Evolutionary conservation across 2,888 invertebrate species (phyloP), one percentile per base, ranked within the genome.

Genomic region (Scelioninae gen. 2): DNA sequence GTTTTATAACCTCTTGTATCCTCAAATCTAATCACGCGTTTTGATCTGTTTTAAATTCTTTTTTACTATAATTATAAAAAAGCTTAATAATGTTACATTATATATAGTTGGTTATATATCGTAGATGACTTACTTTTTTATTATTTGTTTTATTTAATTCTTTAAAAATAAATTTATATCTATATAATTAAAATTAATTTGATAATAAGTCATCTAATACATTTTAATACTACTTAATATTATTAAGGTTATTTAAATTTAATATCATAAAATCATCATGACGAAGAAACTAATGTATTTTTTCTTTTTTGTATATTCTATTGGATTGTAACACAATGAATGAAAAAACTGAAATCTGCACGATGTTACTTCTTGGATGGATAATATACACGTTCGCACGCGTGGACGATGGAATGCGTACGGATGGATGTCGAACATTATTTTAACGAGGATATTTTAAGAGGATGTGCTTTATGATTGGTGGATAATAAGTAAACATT

Each of bases 271-370:
- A 25, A 50, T 53, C n/a, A 31, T 39, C 11, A 46, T 50, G 9
- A 55, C 48, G 74, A 77, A 76, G 77, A 77, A 77, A 86, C 86
- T 86, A 86, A 86, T 86, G 85, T 85, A 84, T 86, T 86, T 86
- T 86, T 86, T 86, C 86, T 86, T 85, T 86, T 86, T 86, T 86
- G 86, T 86, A 85, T 86, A 85, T 86, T 84, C 86, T 85, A 86
- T 85, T 84, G 86, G 86, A 86, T 86, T 86, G 81, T 86, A 84
- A 84, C 86, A 82, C 85, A 85, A 86, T 86, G 85, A 86, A 85
- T 85, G 85, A 86, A 85, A 71, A 86, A 84, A 84, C 85, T 86
- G 84, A 86, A 85, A 85, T 82, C 85, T 81, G 83, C 85, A 85
- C 85, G 84, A 84, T 85, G 83, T 85, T 85, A 78, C 85, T 86